Conservation (phyloP, 2,888 invertebrate genomes). For the Poecilus cupreus region DNA sequence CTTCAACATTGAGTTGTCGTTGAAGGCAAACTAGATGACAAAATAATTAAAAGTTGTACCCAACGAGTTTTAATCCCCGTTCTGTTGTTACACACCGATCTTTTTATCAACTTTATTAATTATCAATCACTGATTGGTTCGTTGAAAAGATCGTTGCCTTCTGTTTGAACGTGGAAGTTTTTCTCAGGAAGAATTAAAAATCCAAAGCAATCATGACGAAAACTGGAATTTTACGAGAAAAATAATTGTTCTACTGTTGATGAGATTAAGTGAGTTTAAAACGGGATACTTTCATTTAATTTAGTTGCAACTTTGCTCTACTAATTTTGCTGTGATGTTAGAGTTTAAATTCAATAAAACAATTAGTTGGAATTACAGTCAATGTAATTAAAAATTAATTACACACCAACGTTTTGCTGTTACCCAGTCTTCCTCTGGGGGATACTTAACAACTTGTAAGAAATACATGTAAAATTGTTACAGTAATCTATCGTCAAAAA, state of each 20-base stretch:
- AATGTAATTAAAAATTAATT: too few relatives aligned
- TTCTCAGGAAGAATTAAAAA: slow-evolving; percentile 7
- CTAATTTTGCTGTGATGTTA: too few relatives aligned
- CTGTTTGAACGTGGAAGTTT: slow-evolving; percentile 12
- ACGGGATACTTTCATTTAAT: too few relatives aligned
- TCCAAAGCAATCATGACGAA: not conserved
- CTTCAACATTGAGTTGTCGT: not conserved
- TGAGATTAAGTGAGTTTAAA: not conserved
- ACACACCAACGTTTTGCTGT: too few relatives aligned
- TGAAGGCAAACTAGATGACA: slow-evolving; percentile 47
- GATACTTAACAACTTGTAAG: too few relatives aligned
- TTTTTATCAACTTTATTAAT: slow-evolving; percentile 51
- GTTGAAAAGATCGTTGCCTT: not conserved
- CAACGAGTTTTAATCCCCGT: slow-evolving; percentile 41
- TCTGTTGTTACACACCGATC: slow-evolving; percentile 18
- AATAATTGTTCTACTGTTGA: not conserved
- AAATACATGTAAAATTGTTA: too few relatives aligned
- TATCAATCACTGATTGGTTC: slow-evolving; percentile 37
- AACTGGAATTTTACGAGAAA: slow-evolving; percentile 6
- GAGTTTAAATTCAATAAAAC: too few relatives aligned
- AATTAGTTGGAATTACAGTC: too few relatives aligned
- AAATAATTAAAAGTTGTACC: slow-evolving; percentile 44
- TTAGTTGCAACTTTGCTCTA: too few relatives aligned
- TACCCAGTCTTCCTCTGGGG: too few relatives aligned
- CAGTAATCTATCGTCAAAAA: too few relatives aligned